Evolutionary conservation across 1,140 invertebrate species (phyloP).

Genomic region (Frieseomelitta varia): DNA sequence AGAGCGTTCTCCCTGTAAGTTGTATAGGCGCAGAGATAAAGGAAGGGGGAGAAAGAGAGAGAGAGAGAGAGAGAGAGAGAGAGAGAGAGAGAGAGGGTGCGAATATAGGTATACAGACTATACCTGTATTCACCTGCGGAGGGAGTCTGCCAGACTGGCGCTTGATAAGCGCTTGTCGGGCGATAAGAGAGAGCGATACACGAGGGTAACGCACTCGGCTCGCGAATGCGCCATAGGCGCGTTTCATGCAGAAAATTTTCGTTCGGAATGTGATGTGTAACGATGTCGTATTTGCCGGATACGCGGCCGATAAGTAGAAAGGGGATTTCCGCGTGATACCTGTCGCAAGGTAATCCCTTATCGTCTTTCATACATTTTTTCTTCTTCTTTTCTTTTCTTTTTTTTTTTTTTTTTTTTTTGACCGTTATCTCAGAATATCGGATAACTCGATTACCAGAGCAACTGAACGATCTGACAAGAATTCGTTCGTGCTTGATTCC

Average conservation of each 20-base stretch:
- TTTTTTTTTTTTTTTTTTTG: too few relatives aligned
- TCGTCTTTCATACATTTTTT: conserved; percentile 7
- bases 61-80: too few relatives aligned
- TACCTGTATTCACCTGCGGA: conserved; percentile 69
- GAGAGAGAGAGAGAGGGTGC: neutral
- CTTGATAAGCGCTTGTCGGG: conserved; percentile 71
- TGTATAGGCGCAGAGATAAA: conserved; percentile 17
- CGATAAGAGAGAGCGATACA: conserved; percentile 67
- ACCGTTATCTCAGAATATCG: neutral
- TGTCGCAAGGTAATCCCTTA: conserved; percentile 23
- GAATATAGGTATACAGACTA: conserved; percentile 42
- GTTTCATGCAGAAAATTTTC: conserved; percentile 44
- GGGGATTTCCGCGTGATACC: conserved; percentile 46
- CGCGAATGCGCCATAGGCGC: conserved; percentile 37
- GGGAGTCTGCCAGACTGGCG: conserved; percentile 70
- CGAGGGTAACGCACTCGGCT: conserved; percentile 69
- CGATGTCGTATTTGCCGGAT: conserved; percentile 3
- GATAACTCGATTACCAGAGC: too few relatives aligned
- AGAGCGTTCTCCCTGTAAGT: conserved; percentile 61
- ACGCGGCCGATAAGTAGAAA: conserved; percentile 37
- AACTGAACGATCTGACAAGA: neutral
- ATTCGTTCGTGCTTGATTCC: neutral
- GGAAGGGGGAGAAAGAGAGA: too few relatives aligned
- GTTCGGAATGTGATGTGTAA: conserved; percentile 21
- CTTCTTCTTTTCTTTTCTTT: neutral